Percentiles rank a stretch among this genome's conserved stretches.
Conservation (phyloP, 1,140 invertebrate species). For the Cyclargus thomasi region DNA sequence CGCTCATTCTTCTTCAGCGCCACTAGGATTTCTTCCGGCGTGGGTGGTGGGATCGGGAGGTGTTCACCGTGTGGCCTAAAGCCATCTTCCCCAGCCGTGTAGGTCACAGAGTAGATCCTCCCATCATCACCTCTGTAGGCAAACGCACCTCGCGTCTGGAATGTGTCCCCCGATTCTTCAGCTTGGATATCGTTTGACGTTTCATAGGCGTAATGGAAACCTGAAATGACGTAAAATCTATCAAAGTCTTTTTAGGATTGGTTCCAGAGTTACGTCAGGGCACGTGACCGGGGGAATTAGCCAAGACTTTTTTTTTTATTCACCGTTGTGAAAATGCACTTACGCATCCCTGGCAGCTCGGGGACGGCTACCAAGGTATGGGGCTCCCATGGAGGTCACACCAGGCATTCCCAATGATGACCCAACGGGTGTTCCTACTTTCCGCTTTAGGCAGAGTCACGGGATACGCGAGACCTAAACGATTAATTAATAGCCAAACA, state of each 20-base stretch:
- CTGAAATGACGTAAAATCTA: slow-evolving; percentile 27
- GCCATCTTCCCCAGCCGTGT: slow-evolving; percentile 86
- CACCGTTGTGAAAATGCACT: too few species aligned
- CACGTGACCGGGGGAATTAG: too few species aligned
- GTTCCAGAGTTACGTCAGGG: too few species aligned
- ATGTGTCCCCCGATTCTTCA: slow-evolving; percentile 44
- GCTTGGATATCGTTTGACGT: slow-evolving; percentile 56
- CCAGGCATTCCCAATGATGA: too few species aligned
- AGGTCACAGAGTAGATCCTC: slow-evolving; percentile 79
- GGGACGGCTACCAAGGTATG: too few species aligned
- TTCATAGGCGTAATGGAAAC: slow-evolving; percentile 54
- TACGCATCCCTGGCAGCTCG: too few species aligned
- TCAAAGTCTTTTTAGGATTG: not conserved
- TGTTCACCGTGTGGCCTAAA: slow-evolving; percentile 84
- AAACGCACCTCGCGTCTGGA: slow-evolving; percentile 43
- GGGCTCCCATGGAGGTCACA: too few species aligned
- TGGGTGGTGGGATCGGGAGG: slow-evolving; percentile 85
- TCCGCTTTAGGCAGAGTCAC: too few species aligned
- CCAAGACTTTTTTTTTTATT: too few species aligned
- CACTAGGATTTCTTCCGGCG: slow-evolving; percentile 74
- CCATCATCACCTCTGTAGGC: slow-evolving; percentile 80
- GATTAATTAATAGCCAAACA: too few species aligned
- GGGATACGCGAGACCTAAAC: too few species aligned
- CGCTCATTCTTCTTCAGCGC: slow-evolving; percentile 53
- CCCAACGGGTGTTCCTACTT: too few species aligned